phyloP scores from a whole-genome alignment of 2,113 vertebrate species.

The Lipotes vexillifer region DNA sequence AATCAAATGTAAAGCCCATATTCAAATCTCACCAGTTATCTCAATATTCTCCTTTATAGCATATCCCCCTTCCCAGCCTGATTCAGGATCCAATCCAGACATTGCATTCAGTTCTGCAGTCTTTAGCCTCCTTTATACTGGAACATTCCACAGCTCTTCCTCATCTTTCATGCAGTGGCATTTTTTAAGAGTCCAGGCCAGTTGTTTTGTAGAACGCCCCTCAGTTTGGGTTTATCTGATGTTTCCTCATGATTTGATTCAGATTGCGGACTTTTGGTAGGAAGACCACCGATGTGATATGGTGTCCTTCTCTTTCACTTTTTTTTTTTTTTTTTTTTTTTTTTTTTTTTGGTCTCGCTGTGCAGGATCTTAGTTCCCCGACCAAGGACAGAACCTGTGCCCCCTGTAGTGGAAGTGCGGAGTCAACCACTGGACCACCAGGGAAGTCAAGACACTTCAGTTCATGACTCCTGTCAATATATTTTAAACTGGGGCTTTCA shows the following conservation, averaged over 20 bases:
- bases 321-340: too few relatives aligned
- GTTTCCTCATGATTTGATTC: neutral
- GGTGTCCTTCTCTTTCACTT: too few relatives aligned
- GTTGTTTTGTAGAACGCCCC: neutral
- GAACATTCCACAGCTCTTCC: neutral
- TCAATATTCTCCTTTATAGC: neutral
- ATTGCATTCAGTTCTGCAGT: rapidly evolving
- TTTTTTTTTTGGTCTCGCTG: too few relatives aligned
- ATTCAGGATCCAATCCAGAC: neutral
- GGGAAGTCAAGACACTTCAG: neutral
- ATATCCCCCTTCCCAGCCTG: neutral
- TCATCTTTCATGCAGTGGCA: neutral
- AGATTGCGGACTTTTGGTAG: neutral
- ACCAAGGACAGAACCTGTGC: too few relatives aligned
- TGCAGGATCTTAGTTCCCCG: too few relatives aligned
- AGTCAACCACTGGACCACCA: too few relatives aligned
- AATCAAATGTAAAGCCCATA: neutral
- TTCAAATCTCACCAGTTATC: neutral
- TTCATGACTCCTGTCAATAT: neutral
- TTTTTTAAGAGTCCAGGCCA: neutral
- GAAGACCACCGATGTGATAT: neutral
- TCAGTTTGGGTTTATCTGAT: neutral
- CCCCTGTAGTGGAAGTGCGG: too few relatives aligned
- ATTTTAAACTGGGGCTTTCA: neutral
- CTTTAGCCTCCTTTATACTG: neutral